phyloP scores from a whole-genome alignment of 1,140 invertebrate genomes.

The Belonocnema kinseyi region DNA sequence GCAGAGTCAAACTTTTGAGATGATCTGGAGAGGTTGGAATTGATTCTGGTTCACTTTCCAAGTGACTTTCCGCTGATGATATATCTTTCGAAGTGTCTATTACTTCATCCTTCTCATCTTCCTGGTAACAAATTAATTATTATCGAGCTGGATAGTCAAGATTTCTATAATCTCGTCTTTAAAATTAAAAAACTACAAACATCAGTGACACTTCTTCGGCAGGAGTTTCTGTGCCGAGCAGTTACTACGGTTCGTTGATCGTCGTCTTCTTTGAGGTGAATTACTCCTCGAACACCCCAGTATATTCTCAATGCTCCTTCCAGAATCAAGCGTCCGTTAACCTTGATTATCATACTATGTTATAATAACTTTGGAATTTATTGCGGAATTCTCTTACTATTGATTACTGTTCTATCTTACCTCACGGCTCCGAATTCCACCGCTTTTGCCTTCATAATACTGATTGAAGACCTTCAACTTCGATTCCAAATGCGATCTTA shows the following conservation, averaged over 20 bases:
- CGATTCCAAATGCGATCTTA: slow-evolving; percentile 84
- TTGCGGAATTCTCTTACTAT: background rate
- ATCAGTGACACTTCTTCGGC: slow-evolving; percentile 73
- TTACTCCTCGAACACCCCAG: slow-evolving; percentile 90
- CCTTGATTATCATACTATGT: slow-evolving; percentile 61
- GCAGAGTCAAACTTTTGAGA: slow-evolving; percentile 79
- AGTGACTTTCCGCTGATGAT: slow-evolving; percentile 53
- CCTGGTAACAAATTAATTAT: slow-evolving; percentile 47
- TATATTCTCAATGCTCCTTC: slow-evolving; percentile 88
- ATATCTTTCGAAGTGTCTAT: slow-evolving; percentile 55
- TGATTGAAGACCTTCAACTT: slow-evolving; percentile 89
- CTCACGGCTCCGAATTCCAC: slow-evolving; percentile 84
- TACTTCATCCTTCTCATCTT: slow-evolving; percentile 63
- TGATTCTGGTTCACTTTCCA: slow-evolving; percentile 64
- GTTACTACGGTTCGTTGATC: slow-evolving; percentile 86
- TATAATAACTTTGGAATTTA: slow-evolving; percentile 15
- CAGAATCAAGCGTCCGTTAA: slow-evolving; percentile 86
- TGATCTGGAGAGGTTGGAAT: slow-evolving; percentile 75
- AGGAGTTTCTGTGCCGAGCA: slow-evolving; percentile 83
- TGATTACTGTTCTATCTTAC: slow-evolving; percentile 61
- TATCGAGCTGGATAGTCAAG: background rate
- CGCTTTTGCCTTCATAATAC: slow-evolving; percentile 87
- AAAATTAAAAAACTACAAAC: slow-evolving; percentile 44
- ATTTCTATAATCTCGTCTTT: slow-evolving; percentile 6
- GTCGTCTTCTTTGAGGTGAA: slow-evolving; percentile 91